phyloP scores from a whole-genome alignment of 2,888 invertebrate genomes.

The Zelleria hepariella region DNA sequence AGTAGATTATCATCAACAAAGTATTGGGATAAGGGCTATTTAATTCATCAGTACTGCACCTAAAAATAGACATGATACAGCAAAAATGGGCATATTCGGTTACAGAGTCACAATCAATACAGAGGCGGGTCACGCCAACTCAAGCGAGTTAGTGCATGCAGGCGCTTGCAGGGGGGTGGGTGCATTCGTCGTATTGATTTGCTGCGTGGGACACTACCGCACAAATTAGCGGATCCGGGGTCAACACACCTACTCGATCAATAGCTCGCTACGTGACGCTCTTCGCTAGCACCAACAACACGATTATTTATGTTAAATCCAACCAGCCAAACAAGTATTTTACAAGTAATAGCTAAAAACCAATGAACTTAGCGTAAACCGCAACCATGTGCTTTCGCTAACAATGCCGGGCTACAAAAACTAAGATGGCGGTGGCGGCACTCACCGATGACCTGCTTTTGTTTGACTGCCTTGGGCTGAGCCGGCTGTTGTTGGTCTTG shows the following conservation, averaged over 20 bases:
- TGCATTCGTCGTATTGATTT: constrained; percentile 34
- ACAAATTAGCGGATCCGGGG: constrained; percentile 26
- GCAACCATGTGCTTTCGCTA: constrained; percentile 54
- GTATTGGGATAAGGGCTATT: neutral
- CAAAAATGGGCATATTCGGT: neutral
- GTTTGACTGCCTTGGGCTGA: constrained; percentile 77
- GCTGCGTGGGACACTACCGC: constrained; percentile 14
- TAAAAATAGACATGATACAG: neutral
- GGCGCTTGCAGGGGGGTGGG: constrained; percentile 8
- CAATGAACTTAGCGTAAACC: neutral
- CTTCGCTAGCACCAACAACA: neutral
- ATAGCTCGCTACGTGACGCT: neutral
- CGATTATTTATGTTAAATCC: neutral
- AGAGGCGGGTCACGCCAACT: neutral
- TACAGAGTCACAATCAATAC: neutral
- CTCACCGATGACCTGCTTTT: constrained; percentile 92
- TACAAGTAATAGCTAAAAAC: neutral
- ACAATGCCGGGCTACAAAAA: constrained; percentile 48
- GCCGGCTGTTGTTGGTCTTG: constrained; percentile 75
- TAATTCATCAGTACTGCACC: neutral
- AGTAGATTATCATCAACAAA: neutral
- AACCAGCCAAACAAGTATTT: neutral
- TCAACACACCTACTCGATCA: constrained; percentile 23
- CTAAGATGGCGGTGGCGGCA: constrained; percentile 65
- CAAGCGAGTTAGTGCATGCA: neutral